Base-by-base conservation (phyloP, 2,888 invertebrate species). In the Sarcophaga carnaria region DNA sequence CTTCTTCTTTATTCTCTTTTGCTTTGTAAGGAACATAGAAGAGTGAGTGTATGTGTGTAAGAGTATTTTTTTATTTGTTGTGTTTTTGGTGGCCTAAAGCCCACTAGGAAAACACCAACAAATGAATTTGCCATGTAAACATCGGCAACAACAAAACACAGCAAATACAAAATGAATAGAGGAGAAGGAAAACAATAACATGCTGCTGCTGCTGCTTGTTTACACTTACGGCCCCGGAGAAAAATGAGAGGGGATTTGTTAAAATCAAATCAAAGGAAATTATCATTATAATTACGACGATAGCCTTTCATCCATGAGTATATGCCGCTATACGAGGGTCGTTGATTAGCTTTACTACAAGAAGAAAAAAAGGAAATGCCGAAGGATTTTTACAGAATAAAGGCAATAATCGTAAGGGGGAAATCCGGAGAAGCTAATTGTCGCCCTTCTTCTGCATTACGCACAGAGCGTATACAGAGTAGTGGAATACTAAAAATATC, bases 61-160 rank as follows among this genome's bases (percentile, higher is more conserved):
- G 72, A 59, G 72, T 1, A 3, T 54, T 12, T 12, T 17, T 54
- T 54, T 20, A 20, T 20, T 49, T 14, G 17, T 14, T 54, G 12
- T 12, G 14, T 64, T 72, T 74, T 67, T 72, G 72, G 49, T 67
- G 14, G 78, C 27, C 78, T 63, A 49, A 62, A 62, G 49, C 83
- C 83, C 83, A 49, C 22, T 83, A 62, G 83, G 83, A 83, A 83
- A 83, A 67, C 27, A 60, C 5, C 49, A 27, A 37, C 47, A 14
- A 17, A 47, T 47, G 60, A 77, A 60, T 83, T 79, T 69, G 62
- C 63, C 54, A 17, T 10, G 22, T 54, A 45, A 69, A 74, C 49
- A 74, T 78, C 17, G 72, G 66, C 14, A 66, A 66, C 17, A 66
- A 45, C 10, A 37, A 54, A 37, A 69, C 37, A 47, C 69, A 2